phyloP scores from a whole-genome alignment of 2,797 vertebrate genomes.

The Nyctibius grandis region DNA sequence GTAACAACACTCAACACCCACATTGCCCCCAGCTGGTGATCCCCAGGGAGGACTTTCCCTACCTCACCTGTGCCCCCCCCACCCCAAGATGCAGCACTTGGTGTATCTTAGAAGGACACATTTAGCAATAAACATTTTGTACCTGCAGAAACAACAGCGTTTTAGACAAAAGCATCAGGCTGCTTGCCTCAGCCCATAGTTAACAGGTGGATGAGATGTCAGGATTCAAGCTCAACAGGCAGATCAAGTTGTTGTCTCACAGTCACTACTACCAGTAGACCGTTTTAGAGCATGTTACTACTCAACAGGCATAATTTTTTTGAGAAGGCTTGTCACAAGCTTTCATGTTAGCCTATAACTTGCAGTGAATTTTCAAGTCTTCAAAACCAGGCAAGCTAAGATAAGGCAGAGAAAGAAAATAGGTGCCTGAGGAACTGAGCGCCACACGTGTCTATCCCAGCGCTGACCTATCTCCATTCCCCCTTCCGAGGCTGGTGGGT shows the following conservation, averaged over 20 bases:
- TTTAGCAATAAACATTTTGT: too few relatives aligned
- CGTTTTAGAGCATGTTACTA: fast-evolving
- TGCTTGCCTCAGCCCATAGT: fast-evolving
- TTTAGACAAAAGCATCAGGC: fast-evolving
- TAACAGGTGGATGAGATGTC: background rate
- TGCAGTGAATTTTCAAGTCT: background rate
- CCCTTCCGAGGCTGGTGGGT: background rate
- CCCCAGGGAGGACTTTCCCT: fast-evolving
- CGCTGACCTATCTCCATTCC: fast-evolving
- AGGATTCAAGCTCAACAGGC: background rate
- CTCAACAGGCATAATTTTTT: fast-evolving
- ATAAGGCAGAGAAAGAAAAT: fast-evolving
- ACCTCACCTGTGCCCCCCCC: background rate
- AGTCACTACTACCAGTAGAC: fast-evolving
- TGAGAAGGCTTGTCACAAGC: fast-evolving
- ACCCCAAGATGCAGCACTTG: background rate
- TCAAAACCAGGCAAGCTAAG: too few relatives aligned
- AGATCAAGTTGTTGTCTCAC: fast-evolving
- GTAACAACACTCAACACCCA: too few relatives aligned
- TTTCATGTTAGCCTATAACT: background rate
- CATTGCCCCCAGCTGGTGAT: background rate
- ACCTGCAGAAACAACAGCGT: fast-evolving
- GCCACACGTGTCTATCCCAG: fast-evolving
- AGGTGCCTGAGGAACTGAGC: background rate
- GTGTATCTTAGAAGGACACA: background rate